Conservation (phyloP, 2,797 vertebrate genomes). For the Platalea minor region DNA sequence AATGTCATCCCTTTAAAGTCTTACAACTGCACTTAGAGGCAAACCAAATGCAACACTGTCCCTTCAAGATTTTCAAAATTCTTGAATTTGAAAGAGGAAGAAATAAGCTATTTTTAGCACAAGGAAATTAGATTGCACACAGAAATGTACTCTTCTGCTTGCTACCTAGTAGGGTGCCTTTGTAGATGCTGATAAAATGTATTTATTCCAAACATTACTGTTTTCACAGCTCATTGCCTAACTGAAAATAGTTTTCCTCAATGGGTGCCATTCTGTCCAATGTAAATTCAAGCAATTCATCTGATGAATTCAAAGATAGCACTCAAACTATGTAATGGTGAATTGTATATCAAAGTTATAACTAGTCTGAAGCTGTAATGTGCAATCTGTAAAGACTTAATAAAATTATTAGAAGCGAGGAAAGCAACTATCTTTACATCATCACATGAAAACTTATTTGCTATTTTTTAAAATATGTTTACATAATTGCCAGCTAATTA, state of each 20-base stretch:
- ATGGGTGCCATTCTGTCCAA: background rate
- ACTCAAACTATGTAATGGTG: background rate
- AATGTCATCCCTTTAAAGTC: background rate
- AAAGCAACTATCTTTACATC: background rate
- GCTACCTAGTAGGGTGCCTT: background rate
- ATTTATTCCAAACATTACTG: constrained; percentile 32
- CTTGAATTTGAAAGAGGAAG: background rate
- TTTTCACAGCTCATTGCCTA: constrained; percentile 3
- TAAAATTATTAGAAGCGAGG: background rate
- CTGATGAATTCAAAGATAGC: background rate
- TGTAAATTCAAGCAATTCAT: background rate
- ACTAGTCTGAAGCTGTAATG: background rate
- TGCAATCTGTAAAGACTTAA: background rate
- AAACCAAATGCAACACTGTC: background rate
- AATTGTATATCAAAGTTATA: background rate
- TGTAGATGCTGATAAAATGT: constrained; percentile 39
- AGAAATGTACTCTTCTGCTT: constrained; percentile 4
- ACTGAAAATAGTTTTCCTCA: background rate
- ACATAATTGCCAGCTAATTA: background rate
- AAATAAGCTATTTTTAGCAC: background rate
- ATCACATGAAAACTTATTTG: background rate
- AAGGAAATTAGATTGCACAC: background rate
- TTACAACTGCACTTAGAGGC: background rate
- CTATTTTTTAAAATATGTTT: background rate
- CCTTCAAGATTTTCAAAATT: background rate